Conservation (phyloP, 2,888 invertebrate genomes). For the Nasonia oneida region DNA sequence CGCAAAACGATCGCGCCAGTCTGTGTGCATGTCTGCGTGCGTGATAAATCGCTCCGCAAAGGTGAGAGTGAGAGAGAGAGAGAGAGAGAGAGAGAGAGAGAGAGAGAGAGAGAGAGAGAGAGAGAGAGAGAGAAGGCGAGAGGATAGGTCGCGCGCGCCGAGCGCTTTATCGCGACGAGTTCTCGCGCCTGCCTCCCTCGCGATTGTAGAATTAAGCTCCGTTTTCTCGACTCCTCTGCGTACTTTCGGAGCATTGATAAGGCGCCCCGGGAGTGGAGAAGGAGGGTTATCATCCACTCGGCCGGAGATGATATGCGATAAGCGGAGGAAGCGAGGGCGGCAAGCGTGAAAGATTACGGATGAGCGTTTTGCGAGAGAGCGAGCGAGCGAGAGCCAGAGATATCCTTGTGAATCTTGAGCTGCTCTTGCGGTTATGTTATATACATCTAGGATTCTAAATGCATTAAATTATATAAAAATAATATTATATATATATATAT, state of each 20-base stretch:
- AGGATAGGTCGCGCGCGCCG: slow-evolving; percentile 11
- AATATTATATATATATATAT: slow-evolving; percentile 59
- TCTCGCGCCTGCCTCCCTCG: slow-evolving; percentile 17
- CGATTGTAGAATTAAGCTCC: slow-evolving; percentile 58
- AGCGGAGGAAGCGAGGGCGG: slow-evolving; percentile 27
- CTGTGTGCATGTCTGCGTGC: slow-evolving; percentile 22
- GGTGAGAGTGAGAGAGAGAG: background rate
- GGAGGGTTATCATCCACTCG: slow-evolving; percentile 35
- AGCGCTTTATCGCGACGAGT: slow-evolving; percentile 18
- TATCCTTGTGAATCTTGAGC: slow-evolving; percentile 42
- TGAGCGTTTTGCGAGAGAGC: slow-evolving; percentile 46
- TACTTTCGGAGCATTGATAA: slow-evolving; percentile 58
- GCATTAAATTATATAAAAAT: slow-evolving; percentile 63
- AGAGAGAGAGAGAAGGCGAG: background rate
- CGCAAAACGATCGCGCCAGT: background rate
- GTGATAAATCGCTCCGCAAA: slow-evolving; percentile 17
- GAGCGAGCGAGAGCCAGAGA: slow-evolving; percentile 21
- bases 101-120: background rate
- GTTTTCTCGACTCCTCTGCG: slow-evolving; percentile 43
- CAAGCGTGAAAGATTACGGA: slow-evolving; percentile 58
- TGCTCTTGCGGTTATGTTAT: slow-evolving; percentile 51
- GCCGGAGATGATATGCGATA: slow-evolving; percentile 61
- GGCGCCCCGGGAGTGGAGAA: slow-evolving; percentile 29
- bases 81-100: background rate
- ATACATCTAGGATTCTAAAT: slow-evolving; percentile 55